Evolutionary conservation across 37 sponge, comb jelly and placozoan genomes (phyloP), one percentile per base, ranked within the genome.

Genomic region (Ianthella basta): DNA sequence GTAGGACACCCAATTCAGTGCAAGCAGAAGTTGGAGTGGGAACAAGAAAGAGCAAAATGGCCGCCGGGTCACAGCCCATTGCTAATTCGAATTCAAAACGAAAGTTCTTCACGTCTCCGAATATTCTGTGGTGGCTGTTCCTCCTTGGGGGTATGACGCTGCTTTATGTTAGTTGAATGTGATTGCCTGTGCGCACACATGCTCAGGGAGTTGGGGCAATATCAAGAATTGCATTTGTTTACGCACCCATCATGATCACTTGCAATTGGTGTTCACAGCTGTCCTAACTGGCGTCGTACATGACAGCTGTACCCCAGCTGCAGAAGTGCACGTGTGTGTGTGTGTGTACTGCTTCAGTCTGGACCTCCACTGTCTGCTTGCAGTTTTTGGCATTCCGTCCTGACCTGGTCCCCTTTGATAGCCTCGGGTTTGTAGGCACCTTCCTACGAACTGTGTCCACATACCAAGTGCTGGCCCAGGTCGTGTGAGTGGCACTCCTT

Each of bases 371-470:
- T 44, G 50, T 8, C 53, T 55, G 56, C 25, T 34, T 55, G 67
- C 63, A 89, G 89, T 65, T 89, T 38, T 20, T 80, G 59, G 82
- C 78, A 15, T 72, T 64, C 21, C 37, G 13, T 67, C 81, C 59
- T 74, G 30, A 75, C 1, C 0, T 40, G 12, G n/a, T 90, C 25
- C 90, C 90, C 16, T 90, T 83, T 60, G 80, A 37, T 27, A 41
- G 41, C 8, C 80, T 90, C 23, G 67, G 91, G 24, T 38, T 50
- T 12, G 20, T 86, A 0, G 91, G 91, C 12, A 19, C 69, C 3
- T 86, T 86, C 50, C 84, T 90, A 6, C 59, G 83, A 57, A 83
- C 59, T 38, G 50, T 90, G 3, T 69, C 87, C 32, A 23, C 53
- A 4, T 75, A 75, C 54, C 32, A 75, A 18, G 25, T 75, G 37